These are phyloP conservation scores for Ctenochaetus hawaiiensis DNA, from an alignment of 2,797 vertebrate species.

Conservation along the genomic window DNA sequence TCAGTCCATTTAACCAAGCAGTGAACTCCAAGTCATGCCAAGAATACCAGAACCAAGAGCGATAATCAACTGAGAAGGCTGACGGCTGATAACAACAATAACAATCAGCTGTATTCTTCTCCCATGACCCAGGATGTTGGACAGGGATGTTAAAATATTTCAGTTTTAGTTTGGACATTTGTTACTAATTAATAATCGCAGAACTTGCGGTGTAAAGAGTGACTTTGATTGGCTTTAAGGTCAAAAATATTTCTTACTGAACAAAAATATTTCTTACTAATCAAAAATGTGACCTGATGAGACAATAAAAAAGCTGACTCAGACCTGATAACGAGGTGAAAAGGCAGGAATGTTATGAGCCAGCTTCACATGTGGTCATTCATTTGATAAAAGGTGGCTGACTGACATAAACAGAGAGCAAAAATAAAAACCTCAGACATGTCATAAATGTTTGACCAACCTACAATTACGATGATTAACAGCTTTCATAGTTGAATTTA, in stretches of 20 bases:
- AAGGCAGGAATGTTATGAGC: constrained; percentile 45
- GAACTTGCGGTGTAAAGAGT: background rate
- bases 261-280: background rate
- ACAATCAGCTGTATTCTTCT: constrained; percentile 39
- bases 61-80: constrained; percentile 48
- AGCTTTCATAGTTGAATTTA: constrained; percentile 3
- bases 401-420: constrained; percentile 30
- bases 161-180: constrained; percentile 2
- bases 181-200: background rate
- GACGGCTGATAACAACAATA: constrained; percentile 34
- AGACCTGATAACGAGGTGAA: constrained; percentile 11
- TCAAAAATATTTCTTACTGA: background rate
- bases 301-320: background rate
- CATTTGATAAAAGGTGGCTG: constrained; percentile 20
- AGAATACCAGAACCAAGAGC: constrained; percentile 61
- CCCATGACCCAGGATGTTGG: constrained; percentile 11
- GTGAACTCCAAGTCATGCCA: constrained; percentile 55
- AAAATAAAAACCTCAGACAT: constrained; percentile 6
- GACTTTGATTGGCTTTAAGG: background rate
- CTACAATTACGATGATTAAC: background rate
- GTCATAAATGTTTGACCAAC: constrained; percentile 20
- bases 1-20: constrained; percentile 47
- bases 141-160: background rate
- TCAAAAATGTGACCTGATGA: constrained; percentile 13
- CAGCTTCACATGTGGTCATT: constrained; percentile 29